Conservation (phyloP, 2,113 vertebrate species). For the Onychostoma macrolepis region DNA sequence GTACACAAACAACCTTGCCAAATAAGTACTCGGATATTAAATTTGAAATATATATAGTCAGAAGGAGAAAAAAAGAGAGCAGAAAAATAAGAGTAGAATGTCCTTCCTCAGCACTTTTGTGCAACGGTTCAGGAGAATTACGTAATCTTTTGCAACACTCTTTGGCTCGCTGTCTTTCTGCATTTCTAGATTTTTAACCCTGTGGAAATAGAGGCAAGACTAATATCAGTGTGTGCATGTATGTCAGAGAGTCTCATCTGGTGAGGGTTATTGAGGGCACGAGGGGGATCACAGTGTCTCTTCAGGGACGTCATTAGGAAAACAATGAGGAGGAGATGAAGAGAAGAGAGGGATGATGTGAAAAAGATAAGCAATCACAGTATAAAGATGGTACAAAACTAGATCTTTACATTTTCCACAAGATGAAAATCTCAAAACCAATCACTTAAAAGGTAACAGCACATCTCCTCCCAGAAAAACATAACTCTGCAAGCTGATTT, state of each 20-base stretch:
- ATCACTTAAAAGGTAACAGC: background rate
- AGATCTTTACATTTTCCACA: background rate
- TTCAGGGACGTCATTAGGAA: slow-evolving; percentile 34
- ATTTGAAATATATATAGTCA: background rate
- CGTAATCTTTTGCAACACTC: slow-evolving; percentile 3
- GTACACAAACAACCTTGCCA: background rate
- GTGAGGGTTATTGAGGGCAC: background rate
- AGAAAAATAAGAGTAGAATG: background rate
- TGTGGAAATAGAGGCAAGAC: slow-evolving; percentile 9
- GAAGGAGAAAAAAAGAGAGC: background rate
- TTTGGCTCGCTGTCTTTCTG: background rate
- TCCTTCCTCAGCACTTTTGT: slow-evolving; percentile 10
- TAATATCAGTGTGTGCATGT: background rate
- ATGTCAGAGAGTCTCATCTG: slow-evolving; percentile 36
- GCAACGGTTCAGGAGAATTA: background rate
- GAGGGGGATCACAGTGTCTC: background rate
- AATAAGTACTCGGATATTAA: background rate
- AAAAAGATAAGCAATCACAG: background rate
- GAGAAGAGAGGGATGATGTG: background rate
- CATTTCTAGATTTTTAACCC: background rate
- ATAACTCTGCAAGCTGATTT: background rate
- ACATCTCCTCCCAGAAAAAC: background rate
- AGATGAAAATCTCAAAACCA: background rate
- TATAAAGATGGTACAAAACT: background rate
- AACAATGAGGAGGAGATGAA: background rate